Conservation (phyloP, 1,140 invertebrate species). For the Ceratina japonica region DNA sequence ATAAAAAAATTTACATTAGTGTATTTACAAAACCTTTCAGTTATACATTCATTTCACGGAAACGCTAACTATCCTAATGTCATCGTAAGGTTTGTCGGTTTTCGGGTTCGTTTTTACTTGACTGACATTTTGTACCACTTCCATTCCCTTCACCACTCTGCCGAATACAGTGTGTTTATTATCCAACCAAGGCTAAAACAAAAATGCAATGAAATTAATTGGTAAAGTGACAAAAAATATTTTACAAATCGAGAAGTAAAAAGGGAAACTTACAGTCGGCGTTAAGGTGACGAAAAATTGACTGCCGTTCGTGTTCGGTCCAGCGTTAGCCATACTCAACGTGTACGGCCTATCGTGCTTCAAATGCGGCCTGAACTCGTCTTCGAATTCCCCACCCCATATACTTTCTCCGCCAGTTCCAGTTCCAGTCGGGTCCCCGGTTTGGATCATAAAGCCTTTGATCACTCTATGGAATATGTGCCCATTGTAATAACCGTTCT, state of each 20-base stretch:
- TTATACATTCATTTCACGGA: constrained; percentile 87
- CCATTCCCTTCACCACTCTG: constrained; percentile 97
- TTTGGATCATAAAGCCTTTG: constrained; percentile 99
- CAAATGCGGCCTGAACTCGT: constrained; percentile 95
- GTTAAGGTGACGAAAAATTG: constrained; percentile 99
- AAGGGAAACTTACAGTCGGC: constrained; percentile 86
- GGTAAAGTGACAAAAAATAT: neutral
- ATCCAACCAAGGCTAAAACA: constrained; percentile 95
- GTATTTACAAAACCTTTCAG: no score
- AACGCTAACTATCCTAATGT: constrained; percentile 97
- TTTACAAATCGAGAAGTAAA: no score
- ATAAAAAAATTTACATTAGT: neutral
- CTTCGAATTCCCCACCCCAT: constrained; percentile 99
- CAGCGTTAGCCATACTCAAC: constrained; percentile 99
- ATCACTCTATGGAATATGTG: constrained; percentile 99
- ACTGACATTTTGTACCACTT: constrained; percentile 98
- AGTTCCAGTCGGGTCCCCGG: constrained; percentile 97
- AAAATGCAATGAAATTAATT: constrained; percentile 25
- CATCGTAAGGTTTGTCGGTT: constrained; percentile 99
- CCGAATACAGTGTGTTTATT: constrained; percentile 99
- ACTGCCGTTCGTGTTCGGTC: constrained; percentile 98
- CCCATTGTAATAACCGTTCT: constrained; percentile 98
- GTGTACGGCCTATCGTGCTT: constrained; percentile 98
- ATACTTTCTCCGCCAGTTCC: constrained; percentile 99
- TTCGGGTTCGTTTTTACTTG: constrained; percentile 97